These are phyloP conservation scores for Nothoprocta pentlandii DNA, from an alignment of 2,113 vertebrate species.

Conservation along the genomic window DNA sequence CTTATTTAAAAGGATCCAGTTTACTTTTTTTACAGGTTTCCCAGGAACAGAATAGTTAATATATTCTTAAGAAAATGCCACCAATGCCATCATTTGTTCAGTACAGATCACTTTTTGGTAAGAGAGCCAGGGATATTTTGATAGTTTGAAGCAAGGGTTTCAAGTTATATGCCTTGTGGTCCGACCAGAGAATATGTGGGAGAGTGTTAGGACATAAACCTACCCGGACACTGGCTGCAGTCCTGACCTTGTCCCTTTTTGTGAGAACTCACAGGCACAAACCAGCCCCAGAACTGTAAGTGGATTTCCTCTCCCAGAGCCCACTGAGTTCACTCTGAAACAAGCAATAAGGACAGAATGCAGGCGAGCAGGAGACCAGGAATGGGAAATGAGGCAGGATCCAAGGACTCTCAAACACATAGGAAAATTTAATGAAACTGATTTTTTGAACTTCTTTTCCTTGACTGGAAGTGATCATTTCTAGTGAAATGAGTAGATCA, in stretches of 20 bases:
- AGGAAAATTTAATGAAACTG: not conserved
- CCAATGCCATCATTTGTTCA: not conserved
- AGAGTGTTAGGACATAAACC: not conserved
- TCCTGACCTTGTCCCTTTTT: not conserved
- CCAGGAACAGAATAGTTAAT: not conserved
- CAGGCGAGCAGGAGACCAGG: not conserved
- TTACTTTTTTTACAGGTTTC: not conserved
- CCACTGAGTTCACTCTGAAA: not conserved
- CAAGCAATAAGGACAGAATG: not conserved
- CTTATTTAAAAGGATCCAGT: not conserved
- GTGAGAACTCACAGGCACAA: not conserved
- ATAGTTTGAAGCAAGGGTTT: not conserved
- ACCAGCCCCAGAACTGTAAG: not conserved
- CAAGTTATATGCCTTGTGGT: accelerated
- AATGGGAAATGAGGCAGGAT: not conserved
- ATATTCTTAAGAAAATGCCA: not conserved
- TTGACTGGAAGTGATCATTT: not conserved
- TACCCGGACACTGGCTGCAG: not conserved
- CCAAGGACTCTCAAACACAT: not conserved
- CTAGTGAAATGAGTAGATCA: not conserved
- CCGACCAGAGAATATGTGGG: not conserved
- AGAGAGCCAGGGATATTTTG: not conserved
- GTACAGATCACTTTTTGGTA: not conserved
- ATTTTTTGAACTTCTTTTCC: not conserved
- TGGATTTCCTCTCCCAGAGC: not conserved